Base-by-base conservation (phyloP, 2,888 invertebrate species). In the Lasioglossum figueresi region DNA sequence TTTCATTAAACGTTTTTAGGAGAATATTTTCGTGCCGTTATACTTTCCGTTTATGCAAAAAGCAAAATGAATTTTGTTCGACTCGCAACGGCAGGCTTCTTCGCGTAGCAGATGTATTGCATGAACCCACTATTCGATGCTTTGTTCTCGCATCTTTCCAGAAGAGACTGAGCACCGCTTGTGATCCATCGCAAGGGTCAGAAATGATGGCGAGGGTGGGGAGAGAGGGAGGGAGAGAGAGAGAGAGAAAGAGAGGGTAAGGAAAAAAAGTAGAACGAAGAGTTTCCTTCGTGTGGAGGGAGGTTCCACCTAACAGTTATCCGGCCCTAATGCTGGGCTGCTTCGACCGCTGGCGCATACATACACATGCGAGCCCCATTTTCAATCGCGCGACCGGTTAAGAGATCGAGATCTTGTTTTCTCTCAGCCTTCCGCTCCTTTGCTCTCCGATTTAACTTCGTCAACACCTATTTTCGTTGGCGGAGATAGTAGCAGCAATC, bases 241-340 rank as follows among this genome's bases (percentile, higher is more conserved):
- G 16, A 5, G 16, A 6, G 63, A 12, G 63, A 27, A 0, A 34
- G 70, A 56, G 71, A 70, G 59, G 71, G 59, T 48, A 63, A 48
- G 76, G 75, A 84, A 82, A 84, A 82, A 68, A 89, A 90, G 90
- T 90, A 88, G 90, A 90, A 88, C 88, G 88, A 84, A 83, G 88
- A 86, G 89, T 89, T 90, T 88, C 84, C 88, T 88, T 71, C 72
- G 74, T 43, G 79, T 76, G 74, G 79, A 82, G 83, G 83, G 81
- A 78, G 87, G 75, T 79, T 84, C 79, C 78, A 78, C 34, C 88
- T 82, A 89, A 89, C 88, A 89, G 89, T 89, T 89, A 89, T 71
- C 76, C 88, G 88, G 85, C 74, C 82, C 88, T 89, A 88, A 89
- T 89, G 89, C 84, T 86, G 84, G 80, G 79, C 84, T 79, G 63